Evolutionary conservation across 2,888 invertebrate species (phyloP).

Genomic region (Hirtodrosophila confusa): DNA sequence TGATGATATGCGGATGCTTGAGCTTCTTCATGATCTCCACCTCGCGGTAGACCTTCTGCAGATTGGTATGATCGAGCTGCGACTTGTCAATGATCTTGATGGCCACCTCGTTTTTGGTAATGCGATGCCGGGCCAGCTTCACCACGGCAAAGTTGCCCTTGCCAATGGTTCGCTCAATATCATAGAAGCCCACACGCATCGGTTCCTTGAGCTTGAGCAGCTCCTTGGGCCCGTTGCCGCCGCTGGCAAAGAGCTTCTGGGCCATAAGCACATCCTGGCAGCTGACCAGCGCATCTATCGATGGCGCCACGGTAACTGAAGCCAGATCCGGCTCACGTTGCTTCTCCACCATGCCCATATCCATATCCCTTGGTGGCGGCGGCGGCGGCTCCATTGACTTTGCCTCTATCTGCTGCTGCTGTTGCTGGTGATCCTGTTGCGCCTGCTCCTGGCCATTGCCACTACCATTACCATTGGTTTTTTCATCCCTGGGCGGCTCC

Average conservation of each 20-base stretch:
- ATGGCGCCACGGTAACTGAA: constrained; percentile 42
- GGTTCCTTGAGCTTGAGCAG: constrained; percentile 86
- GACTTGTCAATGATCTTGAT: constrained; percentile 98
- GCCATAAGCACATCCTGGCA: constrained; percentile 68
- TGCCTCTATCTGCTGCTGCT: not conserved
- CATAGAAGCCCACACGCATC: constrained; percentile 97
- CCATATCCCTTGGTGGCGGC: constrained; percentile 1
- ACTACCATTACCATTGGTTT: constrained; percentile 16
- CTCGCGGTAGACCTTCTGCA: constrained; percentile 98
- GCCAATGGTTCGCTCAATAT: constrained; percentile 98
- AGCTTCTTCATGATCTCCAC: constrained; percentile 98
- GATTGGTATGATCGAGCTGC: constrained; percentile 94
- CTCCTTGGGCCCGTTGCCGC: constrained; percentile 64
- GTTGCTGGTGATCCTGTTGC: not conserved
- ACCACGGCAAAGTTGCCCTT: constrained; percentile 99
- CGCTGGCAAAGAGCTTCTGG: constrained; percentile 60
- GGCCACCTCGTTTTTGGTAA: constrained; percentile 99
- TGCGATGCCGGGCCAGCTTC: constrained; percentile 97
- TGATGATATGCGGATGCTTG: constrained; percentile 98
- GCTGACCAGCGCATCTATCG: constrained; percentile 64
- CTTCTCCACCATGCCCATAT: constrained; percentile 5
- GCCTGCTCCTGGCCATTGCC: not conserved
- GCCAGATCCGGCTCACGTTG: constrained; percentile 12
- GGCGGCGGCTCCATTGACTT: constrained; percentile 18
- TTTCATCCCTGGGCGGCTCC: not conserved